Evolutionary conservation across 53 echinoderm and acorn worm species (phyloP).

Genomic region (Crossaster papposus): DNA sequence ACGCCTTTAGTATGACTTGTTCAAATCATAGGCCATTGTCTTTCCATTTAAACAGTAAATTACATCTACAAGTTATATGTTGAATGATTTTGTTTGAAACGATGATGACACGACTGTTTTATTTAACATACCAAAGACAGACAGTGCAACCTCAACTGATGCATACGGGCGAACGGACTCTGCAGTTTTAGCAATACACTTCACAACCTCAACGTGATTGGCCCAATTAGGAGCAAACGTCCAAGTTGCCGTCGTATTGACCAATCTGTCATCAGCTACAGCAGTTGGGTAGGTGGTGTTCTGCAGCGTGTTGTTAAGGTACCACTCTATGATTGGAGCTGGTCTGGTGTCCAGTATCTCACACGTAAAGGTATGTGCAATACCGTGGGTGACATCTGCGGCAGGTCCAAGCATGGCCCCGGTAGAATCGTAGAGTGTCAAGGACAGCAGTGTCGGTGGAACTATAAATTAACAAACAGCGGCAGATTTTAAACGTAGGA

Average conservation of each 20-base stretch:
- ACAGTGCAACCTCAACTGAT: not conserved
- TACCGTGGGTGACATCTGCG: not conserved
- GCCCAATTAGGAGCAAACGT: slow-evolving; percentile 1
- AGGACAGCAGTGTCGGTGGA: not conserved
- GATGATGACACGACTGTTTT: too few relatives aligned
- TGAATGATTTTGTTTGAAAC: not conserved
- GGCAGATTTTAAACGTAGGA: too few relatives aligned
- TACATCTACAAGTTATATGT: not conserved
- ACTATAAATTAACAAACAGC: not conserved
- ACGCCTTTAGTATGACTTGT: not conserved
- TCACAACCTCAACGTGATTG: slow-evolving; percentile 9
- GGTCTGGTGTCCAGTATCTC: slow-evolving; percentile 25
- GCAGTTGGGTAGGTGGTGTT: not conserved
- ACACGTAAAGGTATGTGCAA: slow-evolving; percentile 14
- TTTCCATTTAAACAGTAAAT: not conserved
- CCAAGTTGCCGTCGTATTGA: slow-evolving; percentile 20
- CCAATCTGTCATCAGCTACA: not conserved
- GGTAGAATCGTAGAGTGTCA: not conserved
- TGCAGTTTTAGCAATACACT: slow-evolving; percentile 12
- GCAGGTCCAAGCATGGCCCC: not conserved
- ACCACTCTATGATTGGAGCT: slow-evolving; percentile 45
- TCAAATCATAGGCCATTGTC: not conserved
- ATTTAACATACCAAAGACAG: slow-evolving; percentile 12
- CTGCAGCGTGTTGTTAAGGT: slow-evolving; percentile 1
- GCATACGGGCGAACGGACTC: not conserved